Evolutionary conservation across 2,113 vertebrate species (phyloP).

Genomic region (Gnathonemus longibarbis): DNA sequence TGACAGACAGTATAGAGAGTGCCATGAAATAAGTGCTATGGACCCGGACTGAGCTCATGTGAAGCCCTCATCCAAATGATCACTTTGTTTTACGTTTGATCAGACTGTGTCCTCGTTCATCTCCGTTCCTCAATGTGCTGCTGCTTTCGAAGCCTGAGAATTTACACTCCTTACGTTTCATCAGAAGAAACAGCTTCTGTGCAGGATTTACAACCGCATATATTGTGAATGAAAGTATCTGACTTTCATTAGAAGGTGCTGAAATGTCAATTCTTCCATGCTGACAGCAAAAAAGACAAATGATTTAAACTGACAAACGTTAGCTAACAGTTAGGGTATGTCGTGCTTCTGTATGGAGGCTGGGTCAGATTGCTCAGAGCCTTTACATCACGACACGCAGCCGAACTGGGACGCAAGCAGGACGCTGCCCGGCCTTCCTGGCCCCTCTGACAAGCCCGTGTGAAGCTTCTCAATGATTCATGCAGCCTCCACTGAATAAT

Average conservation of each 20-base stretch:
- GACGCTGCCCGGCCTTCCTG: constrained; percentile 25
- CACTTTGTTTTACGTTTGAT: background rate
- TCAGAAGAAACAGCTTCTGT: background rate
- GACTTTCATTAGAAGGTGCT: background rate
- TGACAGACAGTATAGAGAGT: background rate
- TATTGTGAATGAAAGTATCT: background rate
- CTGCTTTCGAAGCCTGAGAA: background rate
- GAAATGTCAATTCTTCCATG: background rate
- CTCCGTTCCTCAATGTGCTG: background rate
- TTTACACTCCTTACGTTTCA: background rate
- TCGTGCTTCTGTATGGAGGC: background rate
- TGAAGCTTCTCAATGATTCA: constrained; percentile 59
- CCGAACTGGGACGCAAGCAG: background rate
- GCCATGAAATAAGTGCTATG: background rate
- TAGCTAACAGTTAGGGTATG: background rate
- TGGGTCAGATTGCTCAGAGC: background rate
- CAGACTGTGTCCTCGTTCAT: background rate
- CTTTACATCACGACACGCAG: background rate
- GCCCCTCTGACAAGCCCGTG: constrained; percentile 38
- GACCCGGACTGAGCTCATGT: background rate
- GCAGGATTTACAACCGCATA: background rate
- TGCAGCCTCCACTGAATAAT: constrained; percentile 51
- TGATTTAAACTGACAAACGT: background rate
- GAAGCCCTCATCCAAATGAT: background rate
- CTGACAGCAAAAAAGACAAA: background rate